phyloP scores from a whole-genome alignment of 2,888 invertebrate species.

The Hypercompe scribonia region DNA sequence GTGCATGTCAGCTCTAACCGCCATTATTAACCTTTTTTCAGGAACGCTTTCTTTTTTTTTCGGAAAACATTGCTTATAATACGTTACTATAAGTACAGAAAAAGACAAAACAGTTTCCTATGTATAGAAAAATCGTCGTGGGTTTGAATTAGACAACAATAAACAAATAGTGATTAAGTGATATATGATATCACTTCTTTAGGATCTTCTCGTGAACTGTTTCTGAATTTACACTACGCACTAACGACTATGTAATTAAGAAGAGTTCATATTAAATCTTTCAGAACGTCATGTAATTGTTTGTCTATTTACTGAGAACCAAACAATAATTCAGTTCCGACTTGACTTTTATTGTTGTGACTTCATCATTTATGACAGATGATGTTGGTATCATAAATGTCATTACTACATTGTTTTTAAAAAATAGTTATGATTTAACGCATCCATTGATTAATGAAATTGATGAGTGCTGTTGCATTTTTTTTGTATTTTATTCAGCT shows the following conservation, averaged over 20 bases:
- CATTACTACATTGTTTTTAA: not conserved
- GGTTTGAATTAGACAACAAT: too few relatives aligned
- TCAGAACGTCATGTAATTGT: not conserved
- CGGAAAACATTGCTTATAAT: not conserved
- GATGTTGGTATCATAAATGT: constrained; percentile 4
- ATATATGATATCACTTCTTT: not conserved
- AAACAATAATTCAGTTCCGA: not conserved
- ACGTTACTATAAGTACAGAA: too few relatives aligned
- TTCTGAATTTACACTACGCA: not conserved
- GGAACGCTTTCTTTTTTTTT: not conserved
- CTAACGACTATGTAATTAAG: not conserved
- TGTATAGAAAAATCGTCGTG: too few relatives aligned
- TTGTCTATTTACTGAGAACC: not conserved
- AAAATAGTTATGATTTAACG: constrained; percentile 14
- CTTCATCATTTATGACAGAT: not conserved
- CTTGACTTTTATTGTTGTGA: not conserved
- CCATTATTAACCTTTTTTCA: not conserved
- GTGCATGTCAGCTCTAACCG: not conserved
- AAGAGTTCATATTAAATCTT: not conserved
- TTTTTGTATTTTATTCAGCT: too few relatives aligned
- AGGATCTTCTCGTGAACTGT: not conserved
- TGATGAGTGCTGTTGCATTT: constrained; percentile 7
- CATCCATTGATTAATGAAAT: constrained; percentile 16
- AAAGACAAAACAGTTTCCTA: too few relatives aligned
- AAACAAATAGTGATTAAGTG: too few relatives aligned